phyloP scores from a whole-genome alignment of 2,797 vertebrate genomes.

The Taeniopygia guttata region DNA sequence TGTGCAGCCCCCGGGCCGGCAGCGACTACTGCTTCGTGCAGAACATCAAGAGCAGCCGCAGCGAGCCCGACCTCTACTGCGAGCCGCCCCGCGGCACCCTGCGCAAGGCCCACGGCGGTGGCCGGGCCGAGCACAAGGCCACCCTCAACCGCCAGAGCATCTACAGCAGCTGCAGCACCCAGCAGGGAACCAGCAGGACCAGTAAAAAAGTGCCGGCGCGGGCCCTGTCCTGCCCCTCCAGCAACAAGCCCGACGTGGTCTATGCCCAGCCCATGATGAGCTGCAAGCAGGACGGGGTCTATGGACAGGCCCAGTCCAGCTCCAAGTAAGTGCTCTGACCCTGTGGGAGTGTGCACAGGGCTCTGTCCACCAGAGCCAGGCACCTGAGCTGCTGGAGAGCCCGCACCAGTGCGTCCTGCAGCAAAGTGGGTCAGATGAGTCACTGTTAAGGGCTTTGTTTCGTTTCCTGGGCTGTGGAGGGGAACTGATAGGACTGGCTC shows the following conservation, averaged over 20 bases:
- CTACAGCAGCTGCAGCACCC: slow-evolving; percentile 77
- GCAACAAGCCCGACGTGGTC: slow-evolving; percentile 70
- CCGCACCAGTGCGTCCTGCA: not conserved
- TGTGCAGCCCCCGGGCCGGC: slow-evolving; percentile 60
- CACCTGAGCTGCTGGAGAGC: not conserved
- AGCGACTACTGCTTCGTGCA: slow-evolving; percentile 78
- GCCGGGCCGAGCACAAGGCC: slow-evolving; percentile 61
- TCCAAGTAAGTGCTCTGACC: slow-evolving; percentile 72
- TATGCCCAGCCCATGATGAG: slow-evolving; percentile 69
- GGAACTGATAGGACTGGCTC: not conserved
- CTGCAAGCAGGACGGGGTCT: slow-evolving; percentile 72
- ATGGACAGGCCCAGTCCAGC: slow-evolving; percentile 65
- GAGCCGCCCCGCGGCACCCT: slow-evolving; percentile 71
- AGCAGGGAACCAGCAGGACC: slow-evolving; percentile 62
- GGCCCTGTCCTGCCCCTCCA: slow-evolving; percentile 72
- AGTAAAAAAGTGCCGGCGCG: slow-evolving; percentile 65
- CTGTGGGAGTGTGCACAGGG: not conserved
- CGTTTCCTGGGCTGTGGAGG: not conserved
- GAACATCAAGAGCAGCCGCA: slow-evolving; percentile 80
- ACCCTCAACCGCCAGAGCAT: slow-evolving; percentile 76
- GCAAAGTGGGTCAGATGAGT: slow-evolving; percentile 7
- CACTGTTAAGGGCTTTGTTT: not conserved
- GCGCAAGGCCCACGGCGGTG: slow-evolving; percentile 63
- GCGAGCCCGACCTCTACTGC: slow-evolving; percentile 78
- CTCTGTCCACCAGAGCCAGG: not conserved